phyloP scores from a whole-genome alignment of 2,797 vertebrate species.

The Chiloscyllium punctatum region DNA sequence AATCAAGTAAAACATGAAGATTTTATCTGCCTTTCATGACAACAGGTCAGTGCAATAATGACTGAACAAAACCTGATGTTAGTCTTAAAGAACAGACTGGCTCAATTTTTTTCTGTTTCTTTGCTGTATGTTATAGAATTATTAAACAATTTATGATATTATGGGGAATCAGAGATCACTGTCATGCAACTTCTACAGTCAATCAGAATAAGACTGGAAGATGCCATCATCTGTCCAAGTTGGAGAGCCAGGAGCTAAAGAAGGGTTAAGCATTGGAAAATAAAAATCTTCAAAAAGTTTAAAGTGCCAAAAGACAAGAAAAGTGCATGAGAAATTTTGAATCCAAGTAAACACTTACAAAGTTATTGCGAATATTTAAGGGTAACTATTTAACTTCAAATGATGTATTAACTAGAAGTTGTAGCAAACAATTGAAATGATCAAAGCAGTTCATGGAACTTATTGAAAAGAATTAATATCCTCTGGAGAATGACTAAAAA shows the following conservation, averaged over 20 bases:
- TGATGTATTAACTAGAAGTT: neutral
- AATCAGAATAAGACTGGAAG: neutral
- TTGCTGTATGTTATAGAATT: neutral
- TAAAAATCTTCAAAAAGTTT: neutral
- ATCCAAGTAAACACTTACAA: neutral
- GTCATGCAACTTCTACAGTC: neutral
- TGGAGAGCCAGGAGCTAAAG: neutral
- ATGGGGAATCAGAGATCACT: neutral
- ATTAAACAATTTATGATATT: neutral
- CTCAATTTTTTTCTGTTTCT: neutral
- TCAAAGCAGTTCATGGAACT: neutral
- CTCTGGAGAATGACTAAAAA: neutral
- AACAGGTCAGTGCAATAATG: neutral
- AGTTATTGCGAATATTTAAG: conserved; percentile 1
- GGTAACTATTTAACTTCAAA: neutral
- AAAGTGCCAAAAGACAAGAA: neutral
- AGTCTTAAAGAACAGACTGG: neutral
- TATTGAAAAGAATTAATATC: neutral
- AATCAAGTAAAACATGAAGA: neutral
- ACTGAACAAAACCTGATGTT: neutral
- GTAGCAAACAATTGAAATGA: neutral
- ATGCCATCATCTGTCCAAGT: neutral
- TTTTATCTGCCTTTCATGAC: neutral
- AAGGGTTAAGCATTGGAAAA: neutral
- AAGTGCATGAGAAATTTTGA: neutral